Evolutionary conservation across 2,888 invertebrate genomes (phyloP).

Genomic region (Eurytoma californica): DNA sequence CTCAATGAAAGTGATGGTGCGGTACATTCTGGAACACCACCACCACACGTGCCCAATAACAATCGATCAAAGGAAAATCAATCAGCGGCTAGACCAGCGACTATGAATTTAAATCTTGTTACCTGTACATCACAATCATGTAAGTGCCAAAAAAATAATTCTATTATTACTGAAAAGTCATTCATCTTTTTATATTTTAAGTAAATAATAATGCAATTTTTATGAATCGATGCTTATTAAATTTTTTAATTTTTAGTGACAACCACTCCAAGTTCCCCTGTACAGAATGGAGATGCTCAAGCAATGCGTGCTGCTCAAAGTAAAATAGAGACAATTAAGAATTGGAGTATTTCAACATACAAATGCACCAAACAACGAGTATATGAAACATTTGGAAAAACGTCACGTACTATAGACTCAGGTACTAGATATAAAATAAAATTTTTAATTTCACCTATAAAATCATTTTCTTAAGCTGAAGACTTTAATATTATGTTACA

Average conservation of each 20-base stretch:
- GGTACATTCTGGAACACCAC: conserved; percentile 85
- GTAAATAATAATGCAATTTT: neutral
- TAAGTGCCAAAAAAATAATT: conserved; percentile 56
- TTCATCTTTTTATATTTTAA: neutral
- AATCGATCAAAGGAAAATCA: conserved; percentile 74
- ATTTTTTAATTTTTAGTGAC: conserved; percentile 42
- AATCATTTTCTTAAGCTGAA: conserved; percentile 25
- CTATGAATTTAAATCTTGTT: conserved; percentile 82
- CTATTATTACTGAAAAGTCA: neutral
- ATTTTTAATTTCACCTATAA: conserved; percentile 2
- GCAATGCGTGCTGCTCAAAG: conserved; percentile 83
- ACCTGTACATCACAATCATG: conserved; percentile 78
- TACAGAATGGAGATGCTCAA: conserved; percentile 81
- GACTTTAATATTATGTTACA: conserved; percentile 69
- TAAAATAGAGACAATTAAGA: conserved; percentile 93
- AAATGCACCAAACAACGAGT: conserved; percentile 98
- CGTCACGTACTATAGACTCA: conserved; percentile 91
- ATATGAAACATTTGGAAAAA: conserved; percentile 96
- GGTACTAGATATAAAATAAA: conserved; percentile 75
- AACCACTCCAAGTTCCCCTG: conserved; percentile 77
- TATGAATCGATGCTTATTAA: neutral
- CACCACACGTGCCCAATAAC: conserved; percentile 73
- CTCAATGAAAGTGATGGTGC: conserved; percentile 86
- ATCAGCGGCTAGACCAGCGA: conserved; percentile 77
- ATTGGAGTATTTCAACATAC: conserved; percentile 98